Conservation (phyloP, 1,140 invertebrate genomes). For the Panagrolaimus sp. region DNA sequence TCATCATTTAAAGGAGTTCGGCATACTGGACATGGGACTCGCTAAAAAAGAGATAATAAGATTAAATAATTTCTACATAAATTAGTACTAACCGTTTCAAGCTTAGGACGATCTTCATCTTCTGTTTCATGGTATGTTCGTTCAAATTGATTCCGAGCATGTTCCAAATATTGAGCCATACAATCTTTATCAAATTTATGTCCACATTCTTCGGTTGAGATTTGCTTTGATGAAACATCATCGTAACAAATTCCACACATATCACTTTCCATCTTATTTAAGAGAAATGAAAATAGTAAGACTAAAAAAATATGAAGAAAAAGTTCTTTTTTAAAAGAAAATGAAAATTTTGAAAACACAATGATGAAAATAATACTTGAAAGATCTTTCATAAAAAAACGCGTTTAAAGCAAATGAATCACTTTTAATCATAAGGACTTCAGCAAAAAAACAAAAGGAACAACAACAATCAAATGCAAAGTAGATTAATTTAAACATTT, state of each 20-base stretch:
- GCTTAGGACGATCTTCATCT: slow-evolving; percentile 17
- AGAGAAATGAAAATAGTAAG: too few relatives aligned
- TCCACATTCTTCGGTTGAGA: slow-evolving; percentile 14
- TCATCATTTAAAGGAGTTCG: slow-evolving; percentile 10
- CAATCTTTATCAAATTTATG: slow-evolving; percentile 18
- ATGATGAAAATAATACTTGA: too few relatives aligned
- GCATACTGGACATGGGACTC: slow-evolving; percentile 15
- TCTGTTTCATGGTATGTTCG: slow-evolving; percentile 20
- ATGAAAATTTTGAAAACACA: too few relatives aligned
- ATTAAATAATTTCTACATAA: not conserved
- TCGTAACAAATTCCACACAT: slow-evolving; percentile 12
- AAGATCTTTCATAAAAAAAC: too few relatives aligned
- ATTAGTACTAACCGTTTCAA: slow-evolving; percentile 17
- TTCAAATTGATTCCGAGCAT: slow-evolving; percentile 4
- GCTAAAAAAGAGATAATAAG: slow-evolving; percentile 9
- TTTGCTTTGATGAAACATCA: not conserved
- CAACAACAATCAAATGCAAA: too few relatives aligned
- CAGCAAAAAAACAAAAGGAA: too few relatives aligned
- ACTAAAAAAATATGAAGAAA: not conserved
- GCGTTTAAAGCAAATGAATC: too few relatives aligned
- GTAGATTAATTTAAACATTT: too few relatives aligned
- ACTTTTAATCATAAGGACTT: too few relatives aligned
- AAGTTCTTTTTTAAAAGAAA: not conserved
- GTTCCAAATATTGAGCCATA: slow-evolving; percentile 6
- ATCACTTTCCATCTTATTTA: too few relatives aligned